phyloP scores from a whole-genome alignment of 2,888 invertebrate genomes.

The Dasypolia templi region DNA sequence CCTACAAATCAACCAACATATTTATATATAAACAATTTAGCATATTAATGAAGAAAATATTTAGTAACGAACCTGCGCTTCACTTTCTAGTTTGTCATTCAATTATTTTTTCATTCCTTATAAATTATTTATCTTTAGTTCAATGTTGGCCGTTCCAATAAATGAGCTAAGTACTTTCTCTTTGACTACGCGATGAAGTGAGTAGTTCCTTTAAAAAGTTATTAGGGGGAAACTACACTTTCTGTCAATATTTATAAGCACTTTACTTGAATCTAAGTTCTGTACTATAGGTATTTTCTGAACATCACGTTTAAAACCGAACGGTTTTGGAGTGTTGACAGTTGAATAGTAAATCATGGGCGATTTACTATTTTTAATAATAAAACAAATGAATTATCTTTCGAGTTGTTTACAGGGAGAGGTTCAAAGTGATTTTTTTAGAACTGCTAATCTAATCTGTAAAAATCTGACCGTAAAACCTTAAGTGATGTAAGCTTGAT shows the following conservation, averaged over 20 bases:
- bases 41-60: not conserved
- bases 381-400: not conserved
- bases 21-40: not conserved
- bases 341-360: not conserved
- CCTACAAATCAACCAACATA: not conserved
- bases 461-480: not conserved
- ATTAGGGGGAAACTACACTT: conserved; percentile 51
- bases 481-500: not conserved
- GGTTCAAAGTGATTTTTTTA: not conserved
- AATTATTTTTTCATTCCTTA: conserved; percentile 17
- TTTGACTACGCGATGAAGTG: conserved; percentile 18
- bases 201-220: conserved; percentile 62
- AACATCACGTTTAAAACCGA: conserved; percentile 1
- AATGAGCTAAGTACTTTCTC: conserved; percentile 52
- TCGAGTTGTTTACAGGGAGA: not conserved
- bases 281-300: not conserved
- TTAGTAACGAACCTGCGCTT: not conserved
- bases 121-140: conserved; percentile 14
- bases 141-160: conserved; percentile 13
- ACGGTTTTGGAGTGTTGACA: not conserved
- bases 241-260: conserved; percentile 26
- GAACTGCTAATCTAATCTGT: not conserved
- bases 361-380: not conserved
- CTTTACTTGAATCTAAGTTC: conserved; percentile 15
- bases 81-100: conserved; percentile 28